Evolutionary conservation across 2,888 invertebrate species (phyloP), one percentile per base, ranked within the genome.

Genomic region (Penaeus monodon): DNA sequence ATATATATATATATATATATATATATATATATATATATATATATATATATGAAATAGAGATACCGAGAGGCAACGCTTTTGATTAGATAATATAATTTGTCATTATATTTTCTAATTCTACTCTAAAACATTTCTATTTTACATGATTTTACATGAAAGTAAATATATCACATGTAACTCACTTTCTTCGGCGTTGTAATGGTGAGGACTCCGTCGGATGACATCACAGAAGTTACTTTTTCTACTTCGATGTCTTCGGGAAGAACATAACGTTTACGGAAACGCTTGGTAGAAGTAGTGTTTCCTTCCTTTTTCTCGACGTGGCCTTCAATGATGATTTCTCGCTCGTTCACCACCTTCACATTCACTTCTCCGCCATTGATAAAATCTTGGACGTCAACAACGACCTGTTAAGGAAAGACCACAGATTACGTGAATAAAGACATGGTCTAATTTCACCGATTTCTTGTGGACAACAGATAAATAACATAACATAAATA

Each of bases 101-200:
- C 33, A 38, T 38, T 3, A 38, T 38, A 38, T 38, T 0, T 0
- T 38, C 33, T 38, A 38, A 38, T 3, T 3, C 3, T 33, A 33
- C 17, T 20, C 14, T 20, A 3, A 0, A 57, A 57, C 17, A 2
- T 57, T 17, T 57, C 1, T 38, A 38, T 38, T 38, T 38, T 38
- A 38, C 82, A 10, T 10, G 8, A 44, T 44, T 6, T 44, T 44
- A n/a, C 10, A 44, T 24, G n/a, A 14, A 49, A n/a, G 33, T 49
- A 44, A 24, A 22, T 22, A 76, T n/a, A 24, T 38, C 3, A 1
- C 33, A 44, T 44, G 44, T 57, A 17, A 44, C 57, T 57, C 17
- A 57, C 57, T 29, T 70, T 70, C 70, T 70, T 70, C 70, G 70
- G 70, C 14, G 70, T 29, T 29, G 14, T 70, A 22, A 70, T 70